These are phyloP conservation scores for Platerodrilus igneus DNA, from an alignment of 2,888 invertebrate species.

Conservation along the genomic window DNA sequence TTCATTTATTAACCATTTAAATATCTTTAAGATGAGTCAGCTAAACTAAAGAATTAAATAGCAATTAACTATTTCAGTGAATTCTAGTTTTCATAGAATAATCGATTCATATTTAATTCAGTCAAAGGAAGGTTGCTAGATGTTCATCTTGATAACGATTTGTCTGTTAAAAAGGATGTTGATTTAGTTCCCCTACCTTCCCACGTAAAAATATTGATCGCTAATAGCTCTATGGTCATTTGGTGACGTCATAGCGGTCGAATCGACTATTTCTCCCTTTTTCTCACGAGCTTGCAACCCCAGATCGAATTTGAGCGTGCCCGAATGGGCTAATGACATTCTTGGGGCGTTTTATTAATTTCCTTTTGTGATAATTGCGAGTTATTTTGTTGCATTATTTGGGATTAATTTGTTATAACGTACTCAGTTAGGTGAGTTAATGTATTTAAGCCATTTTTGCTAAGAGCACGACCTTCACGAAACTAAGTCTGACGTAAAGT, in stretches of 20 bases:
- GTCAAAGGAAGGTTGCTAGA: conserved; percentile 6
- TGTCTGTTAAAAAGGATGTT: conserved; percentile 19
- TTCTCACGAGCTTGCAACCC: conserved; percentile 22
- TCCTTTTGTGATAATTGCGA: not conserved
- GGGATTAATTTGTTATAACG: too few relatives aligned
- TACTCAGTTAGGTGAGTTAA: too few relatives aligned
- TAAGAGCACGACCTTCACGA: too few relatives aligned
- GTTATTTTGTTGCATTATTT: not conserved
- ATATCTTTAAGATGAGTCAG: too few relatives aligned
- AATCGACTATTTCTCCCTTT: conserved; percentile 38
- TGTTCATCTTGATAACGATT: conserved; percentile 16
- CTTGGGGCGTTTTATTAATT: conserved; percentile 6
- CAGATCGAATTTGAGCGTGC: conserved; percentile 25
- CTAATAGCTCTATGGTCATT: conserved; percentile 40
- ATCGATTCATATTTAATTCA: too few relatives aligned
- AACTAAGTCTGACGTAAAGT: too few relatives aligned
- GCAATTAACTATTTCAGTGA: too few relatives aligned
- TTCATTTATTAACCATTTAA: too few relatives aligned
- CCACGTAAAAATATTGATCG: conserved; percentile 46
- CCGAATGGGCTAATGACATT: conserved; percentile 12
- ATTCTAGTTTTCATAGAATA: too few relatives aligned
- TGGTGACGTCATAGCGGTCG: conserved; percentile 46
- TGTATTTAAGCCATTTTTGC: too few relatives aligned
- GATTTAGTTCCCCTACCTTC: conserved; percentile 20
- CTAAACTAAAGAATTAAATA: too few relatives aligned